phyloP scores from a whole-genome alignment of 1,140 invertebrate genomes.

The Caenorhabditis latens region DNA sequence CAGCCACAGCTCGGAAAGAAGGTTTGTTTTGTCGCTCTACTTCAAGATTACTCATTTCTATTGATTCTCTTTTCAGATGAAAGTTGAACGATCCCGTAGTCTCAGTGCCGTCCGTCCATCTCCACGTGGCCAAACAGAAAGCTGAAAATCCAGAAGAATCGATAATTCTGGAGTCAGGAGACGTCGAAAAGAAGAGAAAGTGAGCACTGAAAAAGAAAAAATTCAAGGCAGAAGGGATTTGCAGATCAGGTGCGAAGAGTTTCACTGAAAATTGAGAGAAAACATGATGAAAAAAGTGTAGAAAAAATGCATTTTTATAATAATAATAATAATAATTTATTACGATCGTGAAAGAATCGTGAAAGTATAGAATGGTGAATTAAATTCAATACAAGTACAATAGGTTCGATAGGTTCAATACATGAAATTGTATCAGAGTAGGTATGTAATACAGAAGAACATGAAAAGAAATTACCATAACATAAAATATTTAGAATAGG shows the following conservation, averaged over 20 bases:
- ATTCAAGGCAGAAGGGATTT: constrained; percentile 82
- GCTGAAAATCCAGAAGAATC: not conserved
- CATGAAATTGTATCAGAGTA: no score
- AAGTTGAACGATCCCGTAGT: constrained; percentile 61
- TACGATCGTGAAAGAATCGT: no score
- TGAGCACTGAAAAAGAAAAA: constrained; percentile 59
- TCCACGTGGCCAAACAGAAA: constrained; percentile 46
- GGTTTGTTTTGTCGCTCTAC: not conserved
- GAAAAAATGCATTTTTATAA: no score
- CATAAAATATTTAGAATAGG: no score
- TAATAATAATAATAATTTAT: no score
- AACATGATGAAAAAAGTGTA: no score
- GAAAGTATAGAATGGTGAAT: no score
- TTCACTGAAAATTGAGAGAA: not conserved
- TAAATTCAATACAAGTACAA: no score
- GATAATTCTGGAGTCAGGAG: constrained; percentile 1
- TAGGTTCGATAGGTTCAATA: no score
- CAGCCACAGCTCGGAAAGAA: constrained; percentile 61
- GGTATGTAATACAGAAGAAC: no score
- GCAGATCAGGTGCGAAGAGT: constrained; percentile 79
- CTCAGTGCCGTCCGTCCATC: constrained; percentile 58
- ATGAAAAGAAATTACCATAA: no score
- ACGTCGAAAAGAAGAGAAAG: constrained; percentile 11
- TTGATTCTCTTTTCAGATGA: constrained; percentile 13
- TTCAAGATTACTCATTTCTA: not conserved